phyloP scores from a whole-genome alignment of 2,113 vertebrate species.

The Gorilla gorilla region DNA sequence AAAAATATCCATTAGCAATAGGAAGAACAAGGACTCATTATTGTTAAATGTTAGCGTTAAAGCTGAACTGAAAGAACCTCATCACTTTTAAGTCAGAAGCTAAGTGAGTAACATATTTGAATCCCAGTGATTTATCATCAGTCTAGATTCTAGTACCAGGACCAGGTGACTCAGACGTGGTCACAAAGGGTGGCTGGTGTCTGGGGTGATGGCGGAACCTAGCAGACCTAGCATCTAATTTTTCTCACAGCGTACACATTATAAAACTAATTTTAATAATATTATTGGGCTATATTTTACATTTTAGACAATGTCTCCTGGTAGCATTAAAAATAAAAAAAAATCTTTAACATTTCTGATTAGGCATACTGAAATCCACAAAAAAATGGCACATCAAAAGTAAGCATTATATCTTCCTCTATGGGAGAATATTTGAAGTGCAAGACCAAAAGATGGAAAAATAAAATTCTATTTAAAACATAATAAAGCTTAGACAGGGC shows the following conservation, averaged over 20 bases:
- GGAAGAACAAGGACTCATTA: constrained; percentile 8
- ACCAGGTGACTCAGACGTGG: background rate
- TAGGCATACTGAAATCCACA: background rate
- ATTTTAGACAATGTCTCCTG: background rate
- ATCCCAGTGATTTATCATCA: background rate
- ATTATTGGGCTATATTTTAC: background rate
- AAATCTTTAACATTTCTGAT: background rate
- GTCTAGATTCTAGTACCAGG: background rate
- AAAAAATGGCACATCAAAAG: background rate
- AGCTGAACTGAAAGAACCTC: constrained; percentile 47
- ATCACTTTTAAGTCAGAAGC: constrained; percentile 54
- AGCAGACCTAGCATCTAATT: background rate
- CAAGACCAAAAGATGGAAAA: background rate
- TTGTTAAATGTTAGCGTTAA: constrained; percentile 39
- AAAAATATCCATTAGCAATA: background rate
- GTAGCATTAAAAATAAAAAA: background rate
- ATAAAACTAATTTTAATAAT: background rate
- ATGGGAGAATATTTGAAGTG: background rate
- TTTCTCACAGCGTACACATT: background rate
- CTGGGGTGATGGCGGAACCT: accelerated
- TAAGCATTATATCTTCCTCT: background rate
- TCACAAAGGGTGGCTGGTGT: no score
- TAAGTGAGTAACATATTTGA: constrained; percentile 23
- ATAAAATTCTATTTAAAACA: background rate
- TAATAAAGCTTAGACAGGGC: background rate